Evolutionary conservation across 2,888 invertebrate species (phyloP).

Genomic region (Cremastobaeus sp.): DNA sequence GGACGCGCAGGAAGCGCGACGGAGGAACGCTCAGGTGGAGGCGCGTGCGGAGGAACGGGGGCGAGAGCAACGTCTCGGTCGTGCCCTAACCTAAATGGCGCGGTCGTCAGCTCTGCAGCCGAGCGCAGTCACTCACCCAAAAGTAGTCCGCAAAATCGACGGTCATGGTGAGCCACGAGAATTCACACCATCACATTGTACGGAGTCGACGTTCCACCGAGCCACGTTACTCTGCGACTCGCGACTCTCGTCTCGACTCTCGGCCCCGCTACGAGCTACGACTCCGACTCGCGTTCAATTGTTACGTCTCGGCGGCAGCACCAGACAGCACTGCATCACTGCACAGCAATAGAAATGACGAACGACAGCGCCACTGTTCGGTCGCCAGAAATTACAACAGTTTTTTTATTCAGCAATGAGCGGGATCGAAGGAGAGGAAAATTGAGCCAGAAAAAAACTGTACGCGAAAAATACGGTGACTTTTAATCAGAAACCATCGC

Average conservation of each 20-base stretch:
- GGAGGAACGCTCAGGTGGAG: not conserved
- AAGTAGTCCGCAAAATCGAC: constrained; percentile 82
- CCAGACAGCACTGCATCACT: constrained; percentile 49
- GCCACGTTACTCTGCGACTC: constrained; percentile 34
- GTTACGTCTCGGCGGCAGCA: constrained; percentile 40
- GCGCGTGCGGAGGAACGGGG: not conserved
- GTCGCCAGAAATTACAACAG: too few species aligned
- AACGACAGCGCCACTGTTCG: too few species aligned
- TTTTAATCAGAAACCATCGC: too few species aligned
- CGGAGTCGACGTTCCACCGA: constrained; percentile 30
- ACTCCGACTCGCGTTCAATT: constrained; percentile 16
- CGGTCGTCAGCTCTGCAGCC: not conserved
- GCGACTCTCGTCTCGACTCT: not conserved
- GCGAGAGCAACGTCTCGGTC: not conserved
- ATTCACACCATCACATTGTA: constrained; percentile 72
- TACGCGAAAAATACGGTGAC: too few species aligned
- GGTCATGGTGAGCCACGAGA: constrained; percentile 78
- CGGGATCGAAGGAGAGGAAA: too few species aligned
- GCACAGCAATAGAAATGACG: too few species aligned
- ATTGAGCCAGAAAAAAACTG: too few species aligned
- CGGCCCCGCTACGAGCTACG: too few species aligned
- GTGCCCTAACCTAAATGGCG: constrained; percentile 27
- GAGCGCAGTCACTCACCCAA: constrained; percentile 79
- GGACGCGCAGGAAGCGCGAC: constrained; percentile 22
- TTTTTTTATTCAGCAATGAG: too few species aligned